Evolutionary conservation across 1,140 invertebrate genomes (phyloP), one percentile per base, ranked within the genome.

Genomic region (Gryllus bimaculatus): DNA sequence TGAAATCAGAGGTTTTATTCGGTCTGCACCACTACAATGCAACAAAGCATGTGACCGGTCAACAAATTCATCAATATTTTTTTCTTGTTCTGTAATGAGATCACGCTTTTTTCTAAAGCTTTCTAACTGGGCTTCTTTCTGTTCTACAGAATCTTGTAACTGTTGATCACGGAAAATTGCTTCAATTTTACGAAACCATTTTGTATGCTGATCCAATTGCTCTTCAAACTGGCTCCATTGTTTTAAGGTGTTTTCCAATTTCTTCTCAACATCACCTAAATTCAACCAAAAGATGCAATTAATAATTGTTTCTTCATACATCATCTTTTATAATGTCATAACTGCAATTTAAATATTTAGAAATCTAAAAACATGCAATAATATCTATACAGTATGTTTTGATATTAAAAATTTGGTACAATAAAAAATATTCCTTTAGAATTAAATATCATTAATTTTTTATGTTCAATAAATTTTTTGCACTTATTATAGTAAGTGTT

Each of bases 141-240:
- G 95, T 77, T 90, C 85, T 26, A 96, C 86, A 13, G 92, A 93
- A 8, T 92, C 91, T 83, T 95, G 92, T 0, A 97, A 86, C 78
- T 92, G 92, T 85, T 96, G 94, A 81, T 96, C 94, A 80, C 94
- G 91, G 83, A 98, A 94, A 47, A 92, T 89, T 47, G 90, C 88
- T 88, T 98, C 96, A 83, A 93, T 92, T 54, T 90, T 86, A 82
- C 93, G 91, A 79, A 97, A 93, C 96, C 96, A 98, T 81, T 93
- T 91, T 8, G 91, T 92, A 48, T 95, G 90, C 13, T 88, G 86
- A 81, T 97, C 93, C 48, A 96, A 87, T 54, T 92, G 90, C 73
- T 89, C 87, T 84, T 98, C 96, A 86, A 97, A 98, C 79, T 94
- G 92, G 80, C 92, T 89, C 96, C 97, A 98, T 85, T 94, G 92